A percentile compares a stretch with the other conserved stretches of the same genome.
Conservation (phyloP, 2,888 invertebrate genomes). For the Harmothoe impar region DNA sequence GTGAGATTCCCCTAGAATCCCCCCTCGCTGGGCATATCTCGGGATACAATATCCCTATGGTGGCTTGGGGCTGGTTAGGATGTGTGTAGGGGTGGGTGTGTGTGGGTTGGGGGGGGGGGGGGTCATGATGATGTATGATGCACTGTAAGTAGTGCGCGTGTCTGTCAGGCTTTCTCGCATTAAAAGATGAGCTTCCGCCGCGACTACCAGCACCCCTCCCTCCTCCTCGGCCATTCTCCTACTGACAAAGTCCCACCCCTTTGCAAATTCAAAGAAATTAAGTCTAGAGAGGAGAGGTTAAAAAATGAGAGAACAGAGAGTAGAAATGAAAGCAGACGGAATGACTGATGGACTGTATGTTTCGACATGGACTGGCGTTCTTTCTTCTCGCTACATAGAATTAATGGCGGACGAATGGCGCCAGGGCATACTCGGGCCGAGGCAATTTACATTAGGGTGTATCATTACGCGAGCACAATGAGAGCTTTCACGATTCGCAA, state of each 20-base stretch:
- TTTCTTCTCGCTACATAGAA: slow-evolving; percentile 47
- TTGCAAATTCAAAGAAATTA: slow-evolving; percentile 59
- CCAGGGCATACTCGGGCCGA: not conserved
- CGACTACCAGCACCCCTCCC: not conserved
- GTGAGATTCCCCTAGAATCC: slow-evolving; percentile 3
- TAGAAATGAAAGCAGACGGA: not conserved
- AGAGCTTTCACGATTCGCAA: not conserved
- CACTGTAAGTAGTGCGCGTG: slow-evolving; percentile 51
- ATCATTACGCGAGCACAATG: slow-evolving; percentile 45
- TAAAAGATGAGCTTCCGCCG: slow-evolving; percentile 52
- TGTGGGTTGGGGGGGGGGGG: too few relatives aligned
- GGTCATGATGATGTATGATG: slow-evolving; percentile 37
- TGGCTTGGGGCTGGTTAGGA: not conserved
- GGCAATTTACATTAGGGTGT: slow-evolving; percentile 58
- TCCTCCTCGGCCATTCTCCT: not conserved
- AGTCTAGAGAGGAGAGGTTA: not conserved
- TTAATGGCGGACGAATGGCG: slow-evolving; percentile 28
- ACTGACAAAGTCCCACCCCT: not conserved
- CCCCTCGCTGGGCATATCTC: not conserved
- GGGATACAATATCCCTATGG: slow-evolving; percentile 53
- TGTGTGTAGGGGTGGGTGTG: too few relatives aligned
- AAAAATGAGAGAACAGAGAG: slow-evolving; percentile 8
- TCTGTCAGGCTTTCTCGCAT: slow-evolving; percentile 12
- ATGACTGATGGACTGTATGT: slow-evolving; percentile 59
- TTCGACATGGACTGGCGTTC: slow-evolving; percentile 10